phyloP scores from a whole-genome alignment of 2,113 vertebrate species.

The Pygoscelis antarcticus region DNA sequence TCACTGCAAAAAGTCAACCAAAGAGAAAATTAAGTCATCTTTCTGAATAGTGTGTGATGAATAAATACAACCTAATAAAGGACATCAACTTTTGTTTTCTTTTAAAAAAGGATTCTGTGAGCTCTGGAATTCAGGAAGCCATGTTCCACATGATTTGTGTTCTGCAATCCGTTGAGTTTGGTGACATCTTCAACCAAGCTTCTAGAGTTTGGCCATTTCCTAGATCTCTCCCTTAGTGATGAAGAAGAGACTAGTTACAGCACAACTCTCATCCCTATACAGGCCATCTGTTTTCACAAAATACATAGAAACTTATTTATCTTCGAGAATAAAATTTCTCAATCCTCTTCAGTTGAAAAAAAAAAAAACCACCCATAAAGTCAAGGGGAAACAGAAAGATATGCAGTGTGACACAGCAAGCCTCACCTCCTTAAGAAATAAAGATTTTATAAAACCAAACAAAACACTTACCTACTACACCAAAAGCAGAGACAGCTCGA shows the following conservation, averaged over 20 bases:
- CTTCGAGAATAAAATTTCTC: neutral
- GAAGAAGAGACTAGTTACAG: neutral
- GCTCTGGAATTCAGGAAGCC: neutral
- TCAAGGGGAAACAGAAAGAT: neutral
- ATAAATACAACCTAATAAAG: neutral
- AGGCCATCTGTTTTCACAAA: neutral
- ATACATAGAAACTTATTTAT: neutral
- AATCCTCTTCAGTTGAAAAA: neutral
- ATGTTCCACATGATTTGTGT: neutral
- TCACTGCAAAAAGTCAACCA: neutral
- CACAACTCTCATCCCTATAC: neutral
- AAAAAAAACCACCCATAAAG: neutral
- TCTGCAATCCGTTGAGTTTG: neutral
- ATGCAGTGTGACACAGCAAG: neutral
- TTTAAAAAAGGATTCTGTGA: neutral
- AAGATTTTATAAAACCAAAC: neutral
- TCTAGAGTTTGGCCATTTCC: neutral
- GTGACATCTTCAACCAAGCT: neutral
- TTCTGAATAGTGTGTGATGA: neutral
- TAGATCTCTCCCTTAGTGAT: neutral
- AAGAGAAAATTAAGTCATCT: neutral
- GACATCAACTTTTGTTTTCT: neutral
- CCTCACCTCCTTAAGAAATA: conserved; percentile 22
- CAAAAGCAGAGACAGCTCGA: conserved; percentile 87
- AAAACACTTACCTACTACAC: conserved; percentile 86